These are phyloP conservation scores for Sander lucioperca DNA, from an alignment of 2,113 vertebrate genomes.

Conservation along the genomic window DNA sequence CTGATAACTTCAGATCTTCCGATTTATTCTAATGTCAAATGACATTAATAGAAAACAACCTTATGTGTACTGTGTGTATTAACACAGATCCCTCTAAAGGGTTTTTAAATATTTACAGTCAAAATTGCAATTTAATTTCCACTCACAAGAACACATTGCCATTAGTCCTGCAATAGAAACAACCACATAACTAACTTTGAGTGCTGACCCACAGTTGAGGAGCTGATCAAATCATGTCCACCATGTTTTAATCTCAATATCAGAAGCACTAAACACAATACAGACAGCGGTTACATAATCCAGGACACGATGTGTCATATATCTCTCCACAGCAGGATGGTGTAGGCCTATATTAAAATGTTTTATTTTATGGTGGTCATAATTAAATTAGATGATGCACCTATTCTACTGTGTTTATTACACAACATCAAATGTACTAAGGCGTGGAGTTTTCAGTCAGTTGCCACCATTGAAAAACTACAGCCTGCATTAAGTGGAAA, in stretches of 20 bases:
- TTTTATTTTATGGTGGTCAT: conserved; percentile 5
- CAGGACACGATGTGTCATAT: not conserved
- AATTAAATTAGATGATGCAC: conserved; percentile 14
- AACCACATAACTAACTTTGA: not conserved
- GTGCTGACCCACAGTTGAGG: conserved; percentile 4
- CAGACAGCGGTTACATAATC: not conserved
- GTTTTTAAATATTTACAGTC: not conserved
- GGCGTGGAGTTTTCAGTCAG: not conserved
- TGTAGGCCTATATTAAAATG: not conserved
- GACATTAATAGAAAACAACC: not conserved
- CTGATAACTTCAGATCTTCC: not conserved
- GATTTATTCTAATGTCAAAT: not conserved
- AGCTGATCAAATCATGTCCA: conserved; percentile 19
- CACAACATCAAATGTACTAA: not conserved
- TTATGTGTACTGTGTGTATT: not conserved
- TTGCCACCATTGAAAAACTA: not conserved
- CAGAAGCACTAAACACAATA: not conserved
- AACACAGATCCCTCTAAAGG: not conserved
- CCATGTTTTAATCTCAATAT: conserved; percentile 7
- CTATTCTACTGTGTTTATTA: conserved; percentile 9
- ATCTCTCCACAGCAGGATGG: not conserved
- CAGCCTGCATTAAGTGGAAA: not conserved
- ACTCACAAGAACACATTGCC: not conserved
- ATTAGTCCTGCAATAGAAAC: not conserved
- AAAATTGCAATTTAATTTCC: not conserved